Conservation (phyloP, 2,888 invertebrate genomes). For the Agrypnus murinus region DNA sequence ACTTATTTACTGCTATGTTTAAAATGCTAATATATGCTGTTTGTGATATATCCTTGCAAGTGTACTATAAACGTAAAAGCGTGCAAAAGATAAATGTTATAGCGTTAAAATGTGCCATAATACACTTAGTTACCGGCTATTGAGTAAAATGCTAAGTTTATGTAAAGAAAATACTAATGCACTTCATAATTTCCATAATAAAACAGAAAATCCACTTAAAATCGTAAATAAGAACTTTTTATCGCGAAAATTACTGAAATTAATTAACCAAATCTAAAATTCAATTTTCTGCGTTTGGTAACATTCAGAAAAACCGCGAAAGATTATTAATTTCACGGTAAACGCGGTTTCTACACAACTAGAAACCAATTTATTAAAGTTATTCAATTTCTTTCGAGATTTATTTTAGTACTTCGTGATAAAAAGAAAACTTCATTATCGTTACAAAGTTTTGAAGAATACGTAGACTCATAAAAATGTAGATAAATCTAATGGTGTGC, state of each 20-base stretch:
- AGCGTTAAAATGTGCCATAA: not conserved
- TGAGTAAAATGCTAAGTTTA: too few species aligned
- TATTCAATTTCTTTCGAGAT: constrained; percentile 9
- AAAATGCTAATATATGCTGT: constrained; percentile 12
- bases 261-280: too few species aligned
- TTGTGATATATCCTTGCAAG: constrained; percentile 7
- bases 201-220: too few species aligned
- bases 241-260: too few species aligned
- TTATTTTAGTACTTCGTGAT: constrained; percentile 23
- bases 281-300: too few species aligned
- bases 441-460: constrained; percentile 44
- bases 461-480: constrained; percentile 40
- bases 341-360: not conserved
- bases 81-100: constrained; percentile 16
- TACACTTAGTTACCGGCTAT: too few species aligned
- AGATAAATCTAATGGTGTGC: constrained; percentile 55
- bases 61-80: constrained; percentile 1
- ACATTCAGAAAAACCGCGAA: not conserved
- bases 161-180: too few species aligned
- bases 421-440: constrained; percentile 40
- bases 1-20: constrained; percentile 1
- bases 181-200: too few species aligned
- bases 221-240: too few species aligned
- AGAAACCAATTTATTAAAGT: constrained; percentile 11
- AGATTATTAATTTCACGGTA: too few species aligned